Base-by-base conservation (phyloP, 2,113 vertebrate genomes). In the Herpetotheres cachinnans region DNA sequence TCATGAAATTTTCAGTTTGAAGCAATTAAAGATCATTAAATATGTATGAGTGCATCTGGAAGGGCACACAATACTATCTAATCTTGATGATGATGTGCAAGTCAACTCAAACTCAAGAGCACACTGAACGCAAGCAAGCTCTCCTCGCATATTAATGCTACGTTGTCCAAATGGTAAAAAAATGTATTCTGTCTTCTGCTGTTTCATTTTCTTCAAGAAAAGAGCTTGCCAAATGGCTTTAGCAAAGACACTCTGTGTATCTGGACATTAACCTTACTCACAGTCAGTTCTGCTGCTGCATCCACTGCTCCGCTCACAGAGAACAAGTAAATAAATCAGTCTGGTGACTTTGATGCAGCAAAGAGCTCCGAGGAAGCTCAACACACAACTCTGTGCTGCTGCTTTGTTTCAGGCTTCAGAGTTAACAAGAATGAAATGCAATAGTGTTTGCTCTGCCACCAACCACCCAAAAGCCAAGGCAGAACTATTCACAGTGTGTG, bases 11-110 rank as follows among this genome's bases (percentile, higher is more conserved):
- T 93, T 97, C 92, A 97, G 82, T 54, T 38, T 61, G 63, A 47
- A 56, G 89, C 91, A 93, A 96, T 96, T 95, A 88, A 49, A 93
- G 42, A 9, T 38, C 56, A 84, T 97, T 72, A 96, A 98, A 92
- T 81, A 97, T 92, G 66, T 10, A 97, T 40, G 46, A 90, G 47
- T 26, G 70, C 85, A 95, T 96, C 89, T 97, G 87, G 82, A 70
- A 72, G 69, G 76, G 76, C 56, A 86, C 55, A 89, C 13, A n/a
- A 21, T 16, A 15, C 34, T 40, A 49, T 40, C 50, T 30, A 6
- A 62, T 82, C 65, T 55, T 6, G 18, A 34, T 7, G 49, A 70
- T 0, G 44, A 77, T 54, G 46, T 50, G 47, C 18, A 61, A 82
- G 6, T 27, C 84, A 95, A 16, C 71, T n/a, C 76, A 44, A 70